Evolutionary conservation across 2,888 invertebrate species (phyloP), one percentile per base, ranked within the genome.

Genomic region (Mimachlamys varia): DNA sequence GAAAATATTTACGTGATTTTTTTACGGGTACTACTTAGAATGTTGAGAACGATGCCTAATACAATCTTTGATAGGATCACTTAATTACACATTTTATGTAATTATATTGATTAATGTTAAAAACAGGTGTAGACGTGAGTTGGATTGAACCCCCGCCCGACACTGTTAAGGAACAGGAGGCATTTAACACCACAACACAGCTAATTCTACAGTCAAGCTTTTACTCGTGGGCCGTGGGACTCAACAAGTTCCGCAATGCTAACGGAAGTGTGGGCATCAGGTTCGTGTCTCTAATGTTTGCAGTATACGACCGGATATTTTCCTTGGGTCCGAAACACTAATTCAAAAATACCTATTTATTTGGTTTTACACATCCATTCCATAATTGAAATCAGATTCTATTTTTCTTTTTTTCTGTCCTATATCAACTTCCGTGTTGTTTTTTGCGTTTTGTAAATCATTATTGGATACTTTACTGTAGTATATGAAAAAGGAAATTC

Each of bases 111-210:
- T 58, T 58, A 22, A n/a, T n/a, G n/a, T n/a, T n/a, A n/a, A n/a
- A n/a, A n/a, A 7, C 90, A 95, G 95, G 95, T 22, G 92, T 95
- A 12, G 89, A 90, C 27, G 33, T 95, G 22, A 92, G 92, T 22
- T 96, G 95, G 95, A 88, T 95, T 0, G 88, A 90, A 0, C 91
- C 93, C 0, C 95, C 95, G 0, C 95, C 94, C 0, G 91, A 91
- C 13, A 92, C 92, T 5, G 93, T 95, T 19, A 94, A 93, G 89
- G 94, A 94, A 1, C 92, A 94, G 50, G 92, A 92, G 27, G 89
- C 49, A 15, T 95, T 96, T 89, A 94, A 93, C 88, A 91, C 94
- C 3, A 94, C 95, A 0, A 95, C 94, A 89, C 93, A 95, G 55
- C 92, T 96, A 33, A 91, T 93, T 15, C 44, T 95, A 0, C 88